These are phyloP conservation scores for Sylvia borin DNA, from an alignment of 2,797 vertebrate genomes.

Conservation along the genomic window DNA sequence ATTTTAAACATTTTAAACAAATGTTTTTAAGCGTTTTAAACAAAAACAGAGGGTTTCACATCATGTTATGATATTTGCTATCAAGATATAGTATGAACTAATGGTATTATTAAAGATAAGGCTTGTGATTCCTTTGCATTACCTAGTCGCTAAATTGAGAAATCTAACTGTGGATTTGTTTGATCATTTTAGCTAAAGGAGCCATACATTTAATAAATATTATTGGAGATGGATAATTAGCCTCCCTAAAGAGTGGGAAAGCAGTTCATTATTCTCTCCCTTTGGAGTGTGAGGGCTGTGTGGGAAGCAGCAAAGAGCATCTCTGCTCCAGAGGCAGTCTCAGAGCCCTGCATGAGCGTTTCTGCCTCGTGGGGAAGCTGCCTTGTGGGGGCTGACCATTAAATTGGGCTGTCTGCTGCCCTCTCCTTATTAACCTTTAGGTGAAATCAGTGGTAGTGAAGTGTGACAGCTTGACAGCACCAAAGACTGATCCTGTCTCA, in stretches of 20 bases:
- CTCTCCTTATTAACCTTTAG: background rate
- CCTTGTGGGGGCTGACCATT: background rate
- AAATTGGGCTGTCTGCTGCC: background rate
- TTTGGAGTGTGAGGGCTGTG: fast-evolving
- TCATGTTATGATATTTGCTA: background rate
- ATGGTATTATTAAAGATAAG: background rate
- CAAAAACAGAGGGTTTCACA: background rate
- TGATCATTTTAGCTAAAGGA: background rate
- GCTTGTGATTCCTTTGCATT: background rate
- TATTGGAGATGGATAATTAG: background rate
- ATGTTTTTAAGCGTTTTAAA: no score
- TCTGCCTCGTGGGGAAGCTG: background rate
- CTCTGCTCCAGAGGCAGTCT: background rate
- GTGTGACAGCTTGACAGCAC: background rate
- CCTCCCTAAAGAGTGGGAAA: background rate
- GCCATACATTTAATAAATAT: background rate
- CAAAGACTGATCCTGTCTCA: background rate
- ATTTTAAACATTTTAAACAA: background rate
- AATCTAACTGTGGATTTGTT: background rate
- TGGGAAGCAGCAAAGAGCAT: background rate
- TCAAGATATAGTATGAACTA: background rate
- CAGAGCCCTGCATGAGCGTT: background rate
- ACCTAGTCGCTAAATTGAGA: background rate
- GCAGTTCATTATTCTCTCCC: background rate
- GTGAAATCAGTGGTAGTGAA: background rate